Conservation (phyloP, 2,888 invertebrate genomes). For the Drosophila dives region DNA sequence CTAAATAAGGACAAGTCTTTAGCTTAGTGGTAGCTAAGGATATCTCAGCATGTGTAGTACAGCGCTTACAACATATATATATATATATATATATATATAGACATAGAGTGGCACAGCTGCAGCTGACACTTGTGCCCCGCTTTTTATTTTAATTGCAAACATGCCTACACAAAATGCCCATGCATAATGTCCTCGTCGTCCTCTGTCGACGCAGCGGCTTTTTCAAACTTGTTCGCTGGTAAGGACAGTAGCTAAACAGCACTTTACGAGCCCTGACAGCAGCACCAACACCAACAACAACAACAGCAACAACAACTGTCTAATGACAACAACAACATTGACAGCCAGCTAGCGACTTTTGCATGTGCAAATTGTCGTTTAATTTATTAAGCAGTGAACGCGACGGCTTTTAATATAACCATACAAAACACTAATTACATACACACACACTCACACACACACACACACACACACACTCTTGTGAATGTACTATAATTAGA, state of each 20-base stretch:
- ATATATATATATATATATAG: not conserved
- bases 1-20: conserved; percentile 20
- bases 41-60: conserved; percentile 1
- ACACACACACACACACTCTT: conserved; percentile 19
- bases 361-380: conserved; percentile 77
- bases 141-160: conserved; percentile 77
- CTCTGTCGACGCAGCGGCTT: conserved; percentile 18
- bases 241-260: conserved; percentile 52
- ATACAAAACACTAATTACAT: conserved; percentile 75
- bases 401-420: conserved; percentile 71
- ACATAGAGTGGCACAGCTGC: conserved; percentile 18
- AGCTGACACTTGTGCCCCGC: conserved; percentile 58
- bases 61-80: conserved; percentile 4
- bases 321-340: conserved; percentile 62
- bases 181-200: conserved; percentile 57
- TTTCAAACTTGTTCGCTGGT: conserved; percentile 47
- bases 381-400: conserved; percentile 74
- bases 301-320: conserved; percentile 27
- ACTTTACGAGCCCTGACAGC: conserved; percentile 59
- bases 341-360: conserved; percentile 45
- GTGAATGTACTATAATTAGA: conserved; percentile 62
- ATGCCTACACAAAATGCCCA: conserved; percentile 59
- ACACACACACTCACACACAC: conserved; percentile 27
- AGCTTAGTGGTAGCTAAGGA: conserved; percentile 20
- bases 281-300: conserved; percentile 13